Evolutionary conservation across 2,113 vertebrate genomes (phyloP), one percentile per base, ranked within the genome.

Genomic region (Sinocyclocheilus maitianheensis): DNA sequence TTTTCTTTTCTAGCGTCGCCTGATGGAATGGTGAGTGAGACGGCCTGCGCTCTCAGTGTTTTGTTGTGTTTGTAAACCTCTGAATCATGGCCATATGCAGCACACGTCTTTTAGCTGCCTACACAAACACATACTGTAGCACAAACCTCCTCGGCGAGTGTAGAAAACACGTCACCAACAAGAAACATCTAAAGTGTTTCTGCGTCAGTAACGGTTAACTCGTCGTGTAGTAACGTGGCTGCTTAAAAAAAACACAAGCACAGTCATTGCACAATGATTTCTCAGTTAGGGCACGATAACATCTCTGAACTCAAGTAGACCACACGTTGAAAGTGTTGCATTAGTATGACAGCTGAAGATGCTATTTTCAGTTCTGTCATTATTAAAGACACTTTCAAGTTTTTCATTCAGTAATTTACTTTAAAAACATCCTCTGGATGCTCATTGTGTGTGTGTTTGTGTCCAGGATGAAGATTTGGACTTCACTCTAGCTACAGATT

Each of bases 381-480:
- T 51, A 22, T 51, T 14, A n/a, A 43, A 3, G 43, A 46, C 43
- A 3, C 43, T 8, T 43, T 43, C 43, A 43, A 24, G 2, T 53
- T 30, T 43, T 9, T 43, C 34, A 18, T 58, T 51, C 1, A 18
- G 6, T 60, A 16, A 53, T 84, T 53, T 77, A n/a, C 18, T 51
- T 12, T 2, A 30, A 30, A 16, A n/a, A 63, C 10, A 43, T 14
- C 30, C 18, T 13, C 3, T 34, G 3, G 16, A 16, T 69, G 65
- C 30, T 69, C 67, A 71, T 34, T 71, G 14, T 69, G 20, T 26
- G 7, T 20, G 5, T 75, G 24, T 72, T 9, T 75, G 6, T 77
- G n/a, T 89, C 3, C 85, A 99, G 98, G 98, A 99, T 80, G 98
- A 99, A 94, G 98, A 99, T 85, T 96, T 96, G 0, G 98, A 99